phyloP scores from a whole-genome alignment of 2,888 invertebrate genomes.

The Lithophane semibrunnea region DNA sequence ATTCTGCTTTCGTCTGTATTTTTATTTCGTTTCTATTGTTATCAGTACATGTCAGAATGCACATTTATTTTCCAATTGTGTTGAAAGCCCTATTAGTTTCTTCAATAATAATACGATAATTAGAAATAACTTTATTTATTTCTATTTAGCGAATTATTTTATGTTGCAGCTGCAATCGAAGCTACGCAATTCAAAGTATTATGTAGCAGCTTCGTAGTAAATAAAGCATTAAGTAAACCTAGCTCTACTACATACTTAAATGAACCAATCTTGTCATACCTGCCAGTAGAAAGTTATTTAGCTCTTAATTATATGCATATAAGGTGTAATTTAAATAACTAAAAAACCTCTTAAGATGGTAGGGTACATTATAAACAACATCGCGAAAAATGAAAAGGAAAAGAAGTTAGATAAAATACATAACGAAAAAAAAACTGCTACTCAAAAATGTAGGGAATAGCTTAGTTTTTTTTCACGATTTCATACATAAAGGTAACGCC shows the following conservation, averaged over 20 bases:
- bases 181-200: background rate
- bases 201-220: slow-evolving; percentile 23
- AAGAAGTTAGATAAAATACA: background rate
- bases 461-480: background rate
- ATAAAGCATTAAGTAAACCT: slow-evolving; percentile 16
- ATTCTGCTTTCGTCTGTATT: slow-evolving; percentile 11
- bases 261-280: slow-evolving; percentile 54
- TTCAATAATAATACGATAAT: background rate
- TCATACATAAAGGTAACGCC: background rate
- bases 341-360: background rate
- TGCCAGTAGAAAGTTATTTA: slow-evolving; percentile 47
- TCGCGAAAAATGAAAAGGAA: background rate
- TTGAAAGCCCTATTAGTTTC: background rate
- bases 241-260: slow-evolving; percentile 15
- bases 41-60: background rate
- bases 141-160: background rate
- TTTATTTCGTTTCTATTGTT: background rate
- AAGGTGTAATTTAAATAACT: background rate
- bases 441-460: background rate
- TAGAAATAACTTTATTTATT: background rate
- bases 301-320: background rate
- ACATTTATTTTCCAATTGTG: background rate
- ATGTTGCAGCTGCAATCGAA: background rate
- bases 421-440: background rate
- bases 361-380: background rate